Evolutionary conservation across 2,113 vertebrate species (phyloP).

Genomic region (Austrofundulus limnaeus): DNA sequence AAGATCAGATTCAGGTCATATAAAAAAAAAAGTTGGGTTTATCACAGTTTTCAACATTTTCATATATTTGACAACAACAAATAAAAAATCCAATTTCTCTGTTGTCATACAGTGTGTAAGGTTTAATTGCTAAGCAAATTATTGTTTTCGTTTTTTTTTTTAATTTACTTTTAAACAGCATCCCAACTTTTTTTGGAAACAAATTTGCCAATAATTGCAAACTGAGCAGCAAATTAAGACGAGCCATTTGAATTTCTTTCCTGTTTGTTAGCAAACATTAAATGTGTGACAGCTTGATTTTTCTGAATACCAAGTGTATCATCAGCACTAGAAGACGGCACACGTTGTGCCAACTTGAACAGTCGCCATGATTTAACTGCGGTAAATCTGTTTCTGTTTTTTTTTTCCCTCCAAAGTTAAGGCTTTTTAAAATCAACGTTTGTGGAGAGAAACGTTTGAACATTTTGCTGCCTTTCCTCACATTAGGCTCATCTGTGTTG

Average conservation of each 20-base stretch:
- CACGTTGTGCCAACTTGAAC: conserved; percentile 22
- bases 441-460: conserved; percentile 9
- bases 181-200: conserved; percentile 6
- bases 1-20: background rate
- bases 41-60: background rate
- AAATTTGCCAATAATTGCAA: conserved; percentile 5
- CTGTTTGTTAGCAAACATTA: conserved; percentile 36
- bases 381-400: conserved; percentile 36
- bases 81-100: background rate
- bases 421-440: conserved; percentile 23
- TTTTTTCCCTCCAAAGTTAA: conserved; percentile 19
- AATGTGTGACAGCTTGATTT: conserved; percentile 46
- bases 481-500: conserved; percentile 14
- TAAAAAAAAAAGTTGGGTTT: background rate
- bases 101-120: conserved; percentile 1
- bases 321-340: conserved; percentile 13
- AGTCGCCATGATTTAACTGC: conserved; percentile 36
- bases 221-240: conserved; percentile 14
- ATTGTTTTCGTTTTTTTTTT: conserved; percentile 10
- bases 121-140: conserved; percentile 2
- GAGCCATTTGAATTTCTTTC: background rate
- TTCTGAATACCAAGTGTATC: conserved; percentile 34
- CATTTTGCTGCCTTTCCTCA: conserved; percentile 12
- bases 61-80: background rate
- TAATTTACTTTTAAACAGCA: conserved; percentile 2